Evolutionary conservation across 2,797 vertebrate species (phyloP).

Genomic region (Diceros bicornis): DNA sequence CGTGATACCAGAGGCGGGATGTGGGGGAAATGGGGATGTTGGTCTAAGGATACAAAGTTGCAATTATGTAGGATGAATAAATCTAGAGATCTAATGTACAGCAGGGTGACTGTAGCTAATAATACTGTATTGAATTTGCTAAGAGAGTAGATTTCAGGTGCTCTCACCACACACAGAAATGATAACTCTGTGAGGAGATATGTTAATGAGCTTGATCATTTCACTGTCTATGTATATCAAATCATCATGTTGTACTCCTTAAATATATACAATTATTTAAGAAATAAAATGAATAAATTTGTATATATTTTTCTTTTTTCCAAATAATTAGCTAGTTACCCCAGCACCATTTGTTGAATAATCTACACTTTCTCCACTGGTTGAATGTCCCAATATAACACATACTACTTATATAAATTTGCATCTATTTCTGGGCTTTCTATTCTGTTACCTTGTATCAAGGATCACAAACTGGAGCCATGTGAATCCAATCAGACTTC

Average conservation of each 20-base stretch:
- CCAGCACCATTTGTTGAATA: background rate
- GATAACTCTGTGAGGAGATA: background rate
- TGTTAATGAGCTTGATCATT: background rate
- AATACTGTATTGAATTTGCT: background rate
- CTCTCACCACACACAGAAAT: background rate
- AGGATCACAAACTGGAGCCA: background rate
- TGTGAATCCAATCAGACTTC: background rate
- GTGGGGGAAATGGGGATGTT: background rate
- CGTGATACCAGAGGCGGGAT: background rate
- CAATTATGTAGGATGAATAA: background rate
- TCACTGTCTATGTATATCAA: background rate
- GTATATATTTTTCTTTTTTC: background rate
- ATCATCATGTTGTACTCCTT: background rate
- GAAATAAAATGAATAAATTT: background rate
- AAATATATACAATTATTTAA: background rate
- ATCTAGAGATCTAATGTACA: background rate
- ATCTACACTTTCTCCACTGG: background rate
- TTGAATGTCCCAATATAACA: background rate
- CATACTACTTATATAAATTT: background rate
- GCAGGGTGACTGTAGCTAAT: background rate
- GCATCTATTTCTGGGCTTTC: background rate
- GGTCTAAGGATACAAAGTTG: background rate
- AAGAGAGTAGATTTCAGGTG: background rate
- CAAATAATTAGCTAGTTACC: background rate
- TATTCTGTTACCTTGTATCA: background rate